These are phyloP conservation scores for Wiebesia pumilae DNA, from an alignment of 1,140 invertebrate species.

Conservation along the genomic window DNA sequence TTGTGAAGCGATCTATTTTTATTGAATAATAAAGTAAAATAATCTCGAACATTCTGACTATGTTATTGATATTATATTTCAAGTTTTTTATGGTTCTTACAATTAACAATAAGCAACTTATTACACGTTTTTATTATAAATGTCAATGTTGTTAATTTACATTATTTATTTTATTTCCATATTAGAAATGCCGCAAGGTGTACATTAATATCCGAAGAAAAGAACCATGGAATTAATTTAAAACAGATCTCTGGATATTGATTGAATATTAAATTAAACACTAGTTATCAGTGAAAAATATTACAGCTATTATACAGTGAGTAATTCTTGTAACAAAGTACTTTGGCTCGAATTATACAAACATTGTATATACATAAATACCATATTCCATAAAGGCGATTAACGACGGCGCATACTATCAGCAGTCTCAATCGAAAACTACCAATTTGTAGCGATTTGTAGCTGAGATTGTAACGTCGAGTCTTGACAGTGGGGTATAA, in stretches of 20 bases:
- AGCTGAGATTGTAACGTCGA: background rate
- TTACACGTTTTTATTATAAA: no score
- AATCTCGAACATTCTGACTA: no score
- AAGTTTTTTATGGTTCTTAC: no score
- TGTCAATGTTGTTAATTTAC: no score
- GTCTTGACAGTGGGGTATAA: background rate
- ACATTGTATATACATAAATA: background rate
- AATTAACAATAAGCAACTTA: no score
- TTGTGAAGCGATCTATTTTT: no score
- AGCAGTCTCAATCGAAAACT: background rate
- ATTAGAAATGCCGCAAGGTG: no score
- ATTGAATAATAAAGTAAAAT: no score
- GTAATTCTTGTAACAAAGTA: background rate
- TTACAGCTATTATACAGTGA: background rate
- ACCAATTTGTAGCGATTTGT: background rate
- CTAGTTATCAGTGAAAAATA: no score
- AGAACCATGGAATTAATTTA: background rate
- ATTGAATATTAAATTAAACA: background rate
- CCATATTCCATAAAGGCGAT: background rate
- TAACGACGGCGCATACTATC: background rate
- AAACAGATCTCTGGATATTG: background rate
- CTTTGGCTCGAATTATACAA: background rate
- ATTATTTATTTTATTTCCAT: no score
- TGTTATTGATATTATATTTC: no score
- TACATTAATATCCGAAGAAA: background rate